Base-by-base conservation (phyloP, 2,113 vertebrate species). In the Festucalex cinctus region DNA sequence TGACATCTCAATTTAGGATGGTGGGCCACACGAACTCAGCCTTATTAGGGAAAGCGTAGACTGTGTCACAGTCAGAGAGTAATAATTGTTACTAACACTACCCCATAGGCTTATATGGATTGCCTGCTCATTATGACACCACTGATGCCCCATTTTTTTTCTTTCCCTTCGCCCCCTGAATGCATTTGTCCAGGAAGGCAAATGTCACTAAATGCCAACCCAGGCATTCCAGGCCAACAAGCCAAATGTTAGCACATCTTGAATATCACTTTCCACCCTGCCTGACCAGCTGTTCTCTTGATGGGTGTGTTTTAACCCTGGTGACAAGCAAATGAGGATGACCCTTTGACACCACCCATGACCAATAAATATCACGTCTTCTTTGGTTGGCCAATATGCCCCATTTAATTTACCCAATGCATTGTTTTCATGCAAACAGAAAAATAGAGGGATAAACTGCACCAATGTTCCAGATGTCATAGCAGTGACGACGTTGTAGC, bases 201-300 rank as follows among this genome's bases (percentile, higher is more conserved):
- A 92, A 92, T 91, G 90, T 88, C 89, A 90, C 75, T 78, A 87
- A 91, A 91, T 92, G 90, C 84, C 89, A 90, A 77, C 65, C 61
- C 67, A 65, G 72, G 77, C 84, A 74, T 75, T 78, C 74, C 57
- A 48, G 75, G 83, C 82, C 70, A 82, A 77, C 81, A 62, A 86
- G 85, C 69, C 75, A 90, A 91, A 90, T 88, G 89, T 89, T 90
- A 89, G 80, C 85, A 85, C 78, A 83, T 82, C 76, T 77, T 76
- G 74, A 80, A 75, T 84, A 82, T 85, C 70, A 66, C 68, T 79
- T 83, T 83, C 74, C 75, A 71, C 76, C 74, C 73, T 51, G 80
- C 69, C 56, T 60, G 63, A 43, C 78, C 82, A 82, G 79, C 74
- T 83, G 80, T 71, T 79, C 65, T 66, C 43, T 13, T 43, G 36